Base-by-base conservation (phyloP, 2,113 vertebrate genomes). In the Piprites chloris region DNA sequence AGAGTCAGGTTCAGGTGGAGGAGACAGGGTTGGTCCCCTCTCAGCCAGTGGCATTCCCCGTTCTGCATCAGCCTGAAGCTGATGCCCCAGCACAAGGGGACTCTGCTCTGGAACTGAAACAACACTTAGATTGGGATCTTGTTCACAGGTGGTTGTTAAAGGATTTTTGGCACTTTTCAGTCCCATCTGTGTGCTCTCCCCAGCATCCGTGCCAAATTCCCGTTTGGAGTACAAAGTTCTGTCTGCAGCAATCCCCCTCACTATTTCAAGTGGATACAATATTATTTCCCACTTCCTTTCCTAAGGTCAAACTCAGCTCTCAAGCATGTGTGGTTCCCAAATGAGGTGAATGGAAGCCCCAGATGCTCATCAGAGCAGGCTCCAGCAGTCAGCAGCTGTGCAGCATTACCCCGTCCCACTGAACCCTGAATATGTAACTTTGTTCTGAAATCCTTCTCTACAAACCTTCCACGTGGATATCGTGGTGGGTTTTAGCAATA, bases 221-320 rank as follows among this genome's bases (percentile, higher is more conserved):
- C 62, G 6, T 79, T 39, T 62, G 95, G 47, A 96, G 61, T 6
- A 84, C 10, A 10, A 52, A 88, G 92, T 4, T 47, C 68, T 93
- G 87, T 3, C 95, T 59, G 5, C 63, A 94, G 79, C 66, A 93
- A 12, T 9, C 78, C 63, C 72, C 93, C 53, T 90, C 32, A 0
- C 73, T 75, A 8, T 75, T 93, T 75, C 93, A 90, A 90, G 66
- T 35, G 90, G 72, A 90, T 67, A 21, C 44, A 81, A 44, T 55
- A 41, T 61, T 81, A 69, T 12, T 68, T 74, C 93, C 90, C 90
- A 92, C 92, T 97, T 96, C 96, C 96, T 96, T 28, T 75, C 41
- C 49, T 63, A 35, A 86, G 92, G 83, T 94, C 96, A 89, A 2
- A 55, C 47, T 44, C 93, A 72, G 76, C 79, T 89, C 83, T 68